These are phyloP conservation scores for Aptenodytes forsteri DNA, from an alignment of 2,113 vertebrate genomes.

Conservation along the genomic window DNA sequence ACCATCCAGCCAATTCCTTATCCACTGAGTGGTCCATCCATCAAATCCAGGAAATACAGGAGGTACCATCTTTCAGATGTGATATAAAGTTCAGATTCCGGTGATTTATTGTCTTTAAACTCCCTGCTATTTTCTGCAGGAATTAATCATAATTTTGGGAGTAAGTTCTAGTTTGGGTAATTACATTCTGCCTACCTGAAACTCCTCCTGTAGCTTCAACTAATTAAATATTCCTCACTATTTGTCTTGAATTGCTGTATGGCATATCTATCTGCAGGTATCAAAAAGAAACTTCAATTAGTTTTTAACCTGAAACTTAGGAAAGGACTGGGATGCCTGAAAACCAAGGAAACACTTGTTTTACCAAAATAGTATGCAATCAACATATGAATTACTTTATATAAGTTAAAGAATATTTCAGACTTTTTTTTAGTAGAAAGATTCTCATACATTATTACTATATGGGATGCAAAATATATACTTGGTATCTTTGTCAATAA, in stretches of 20 bases:
- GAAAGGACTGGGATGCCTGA: neutral
- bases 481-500: neutral
- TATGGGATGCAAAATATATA: neutral
- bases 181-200: neutral
- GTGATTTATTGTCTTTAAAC: neutral
- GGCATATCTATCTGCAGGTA: neutral
- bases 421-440: neutral
- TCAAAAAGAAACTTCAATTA: neutral
- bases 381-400: neutral
- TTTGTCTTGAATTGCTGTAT: neutral
- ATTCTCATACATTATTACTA: neutral
- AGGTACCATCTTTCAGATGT: neutral
- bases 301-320: neutral
- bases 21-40: too few relatives aligned
- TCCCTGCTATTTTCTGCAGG: neutral
- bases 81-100: neutral
- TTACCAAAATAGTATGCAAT: neutral
- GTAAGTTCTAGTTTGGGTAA: neutral
- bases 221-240: neutral
- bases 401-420: neutral
- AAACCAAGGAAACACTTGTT: neutral
- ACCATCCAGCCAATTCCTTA: too few relatives aligned
- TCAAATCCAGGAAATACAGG: neutral
- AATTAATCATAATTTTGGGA: neutral
- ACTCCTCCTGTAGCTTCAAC: neutral